Evolutionary conservation across 2,113 vertebrate genomes (phyloP).

Genomic region (Otus sunia): DNA sequence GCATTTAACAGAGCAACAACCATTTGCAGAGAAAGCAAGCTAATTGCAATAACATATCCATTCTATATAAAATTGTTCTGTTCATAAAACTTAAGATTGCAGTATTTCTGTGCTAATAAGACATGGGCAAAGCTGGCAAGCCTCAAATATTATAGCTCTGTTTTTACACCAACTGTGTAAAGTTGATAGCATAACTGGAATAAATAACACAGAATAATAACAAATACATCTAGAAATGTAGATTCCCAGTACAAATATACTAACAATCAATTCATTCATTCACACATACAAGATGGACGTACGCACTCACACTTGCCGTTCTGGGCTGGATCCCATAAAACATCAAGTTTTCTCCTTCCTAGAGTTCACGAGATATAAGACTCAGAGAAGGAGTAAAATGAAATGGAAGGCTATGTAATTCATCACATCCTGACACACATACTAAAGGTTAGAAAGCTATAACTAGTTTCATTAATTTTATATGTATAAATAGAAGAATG

Average conservation of each 20-base stretch:
- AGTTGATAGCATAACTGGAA: not conserved
- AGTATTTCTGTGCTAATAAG: not conserved
- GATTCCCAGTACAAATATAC: not conserved
- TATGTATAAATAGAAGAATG: not conserved
- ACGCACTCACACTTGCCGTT: not conserved
- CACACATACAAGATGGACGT: not conserved
- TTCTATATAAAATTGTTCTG: conserved; percentile 3
- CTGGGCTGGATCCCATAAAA: not conserved
- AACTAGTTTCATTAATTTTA: not conserved
- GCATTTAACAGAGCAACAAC: conserved; percentile 42
- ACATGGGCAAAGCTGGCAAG: not conserved
- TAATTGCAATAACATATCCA: conserved; percentile 46
- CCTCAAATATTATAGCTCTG: not conserved
- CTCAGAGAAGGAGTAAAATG: not conserved
- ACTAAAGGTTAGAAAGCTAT: not conserved
- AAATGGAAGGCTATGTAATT: not conserved
- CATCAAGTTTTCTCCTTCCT: not conserved
- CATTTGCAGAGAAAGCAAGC: conserved; percentile 13
- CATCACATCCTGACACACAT: not conserved
- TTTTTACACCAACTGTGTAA: not conserved
- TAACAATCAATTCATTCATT: not conserved
- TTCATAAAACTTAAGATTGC: not conserved
- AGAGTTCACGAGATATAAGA: not conserved
- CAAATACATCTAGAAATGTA: not conserved
- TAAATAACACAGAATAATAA: not conserved